These are phyloP conservation scores for Entomobrya multifasciata DNA, from an alignment of 2,888 invertebrate genomes.

Conservation along the genomic window DNA sequence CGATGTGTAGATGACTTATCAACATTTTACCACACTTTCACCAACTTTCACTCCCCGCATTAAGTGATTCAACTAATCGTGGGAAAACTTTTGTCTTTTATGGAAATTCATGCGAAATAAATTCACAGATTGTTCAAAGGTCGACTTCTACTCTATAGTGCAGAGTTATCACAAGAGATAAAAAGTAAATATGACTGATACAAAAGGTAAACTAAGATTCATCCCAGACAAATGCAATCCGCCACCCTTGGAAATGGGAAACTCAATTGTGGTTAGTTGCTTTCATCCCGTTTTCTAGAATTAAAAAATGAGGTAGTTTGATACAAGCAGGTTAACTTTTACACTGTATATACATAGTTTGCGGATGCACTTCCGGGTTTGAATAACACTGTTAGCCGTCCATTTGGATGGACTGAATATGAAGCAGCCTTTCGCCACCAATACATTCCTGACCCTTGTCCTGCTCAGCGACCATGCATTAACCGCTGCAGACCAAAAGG, in stretches of 20 bases:
- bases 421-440: constrained; percentile 79
- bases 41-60: no score
- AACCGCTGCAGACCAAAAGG: constrained; percentile 74
- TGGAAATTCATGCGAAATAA: no score
- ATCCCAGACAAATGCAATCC: constrained; percentile 77
- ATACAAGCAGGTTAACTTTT: not conserved
- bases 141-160: no score
- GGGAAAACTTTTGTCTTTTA: no score
- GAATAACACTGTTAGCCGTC: constrained; percentile 75
- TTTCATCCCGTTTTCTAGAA: constrained; percentile 6
- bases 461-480: constrained; percentile 65
- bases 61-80: no score
- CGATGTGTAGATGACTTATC: no score
- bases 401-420: constrained; percentile 79
- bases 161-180: no score
- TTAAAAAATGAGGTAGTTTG: not conserved
- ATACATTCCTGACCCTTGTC: constrained; percentile 77
- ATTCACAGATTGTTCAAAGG: no score
- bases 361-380: constrained; percentile 77
- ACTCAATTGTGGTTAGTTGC: constrained; percentile 73
- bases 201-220: constrained; percentile 49
- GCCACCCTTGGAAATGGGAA: constrained; percentile 76
- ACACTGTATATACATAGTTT: constrained; percentile 68
- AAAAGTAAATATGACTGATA: not conserved
- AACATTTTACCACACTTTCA: no score